A percentile compares a stretch with the other conserved stretches of the same genome.
These are phyloP conservation scores for Liopterus haemorrhoidalis DNA, from an alignment of 2,888 invertebrate species.

Conservation along the genomic window DNA sequence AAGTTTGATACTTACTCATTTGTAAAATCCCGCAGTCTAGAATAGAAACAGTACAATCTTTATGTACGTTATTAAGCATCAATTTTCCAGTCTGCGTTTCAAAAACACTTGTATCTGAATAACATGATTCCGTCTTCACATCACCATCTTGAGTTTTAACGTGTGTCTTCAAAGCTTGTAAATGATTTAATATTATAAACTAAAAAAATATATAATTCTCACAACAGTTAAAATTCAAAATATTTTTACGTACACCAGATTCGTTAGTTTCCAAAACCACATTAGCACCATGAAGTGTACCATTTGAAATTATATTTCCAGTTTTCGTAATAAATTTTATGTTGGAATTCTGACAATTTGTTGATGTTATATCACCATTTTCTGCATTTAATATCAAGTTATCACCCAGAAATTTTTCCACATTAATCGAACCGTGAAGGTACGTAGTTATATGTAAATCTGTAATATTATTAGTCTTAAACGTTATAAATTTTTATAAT, in stretches of 20 bases:
- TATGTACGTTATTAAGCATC: slow-evolving; percentile 37
- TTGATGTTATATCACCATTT: slow-evolving; percentile 35
- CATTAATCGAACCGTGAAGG: slow-evolving; percentile 27
- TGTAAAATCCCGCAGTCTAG: slow-evolving; percentile 36
- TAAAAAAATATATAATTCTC: slow-evolving; percentile 26
- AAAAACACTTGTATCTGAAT: slow-evolving; percentile 36
- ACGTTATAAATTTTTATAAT: neutral
- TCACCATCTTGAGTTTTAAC: slow-evolving; percentile 35
- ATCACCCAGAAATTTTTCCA: slow-evolving; percentile 35
- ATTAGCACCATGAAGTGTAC: slow-evolving; percentile 36
- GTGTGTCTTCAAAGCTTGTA: slow-evolving; percentile 36
- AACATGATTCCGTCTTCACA: slow-evolving; percentile 37
- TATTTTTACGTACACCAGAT: slow-evolving; percentile 33
- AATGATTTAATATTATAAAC: slow-evolving; percentile 36
- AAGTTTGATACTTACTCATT: slow-evolving; percentile 32
- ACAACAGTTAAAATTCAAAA: neutral
- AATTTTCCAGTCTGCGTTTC: slow-evolving; percentile 35
- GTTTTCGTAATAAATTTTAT: slow-evolving; percentile 32
- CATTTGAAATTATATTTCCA: slow-evolving; percentile 37
- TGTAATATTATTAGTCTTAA: slow-evolving; percentile 26
- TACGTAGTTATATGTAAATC: slow-evolving; percentile 34
- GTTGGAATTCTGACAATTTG: slow-evolving; percentile 37
- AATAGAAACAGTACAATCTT: slow-evolving; percentile 33
- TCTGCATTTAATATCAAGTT: slow-evolving; percentile 32
- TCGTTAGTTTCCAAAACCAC: slow-evolving; percentile 28